A percentile compares a stretch with the other conserved stretches of the same genome.
Evolutionary conservation across 1,140 invertebrate species (phyloP).

Genomic region (Latrodectus geometricus): DNA sequence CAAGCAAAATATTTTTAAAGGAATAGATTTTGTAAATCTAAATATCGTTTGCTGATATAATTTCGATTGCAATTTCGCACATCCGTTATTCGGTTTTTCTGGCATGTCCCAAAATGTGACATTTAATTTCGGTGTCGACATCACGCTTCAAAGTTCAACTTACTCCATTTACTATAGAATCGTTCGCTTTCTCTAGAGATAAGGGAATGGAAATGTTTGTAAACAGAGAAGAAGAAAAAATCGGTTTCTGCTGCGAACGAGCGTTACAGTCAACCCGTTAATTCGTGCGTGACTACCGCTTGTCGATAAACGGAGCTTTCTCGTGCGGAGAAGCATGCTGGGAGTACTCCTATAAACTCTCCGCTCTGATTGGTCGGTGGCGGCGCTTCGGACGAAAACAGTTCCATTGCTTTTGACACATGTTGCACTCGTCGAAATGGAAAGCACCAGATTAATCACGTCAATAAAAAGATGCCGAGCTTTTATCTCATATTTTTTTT

Average conservation of each 20-base stretch:
- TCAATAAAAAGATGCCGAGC: neutral
- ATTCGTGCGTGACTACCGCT: constrained; percentile 24
- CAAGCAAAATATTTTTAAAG: neutral
- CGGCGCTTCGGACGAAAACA: constrained; percentile 50
- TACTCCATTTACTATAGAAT: neutral
- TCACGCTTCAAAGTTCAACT: constrained; percentile 1
- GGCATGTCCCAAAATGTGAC: constrained; percentile 55
- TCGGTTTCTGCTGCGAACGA: neutral
- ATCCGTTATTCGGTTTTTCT: constrained; percentile 30
- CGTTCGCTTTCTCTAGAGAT: neutral
- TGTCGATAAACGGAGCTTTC: constrained; percentile 17
- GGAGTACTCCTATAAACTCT: constrained; percentile 27
- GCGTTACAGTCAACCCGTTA: constrained; percentile 28
- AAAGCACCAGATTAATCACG: constrained; percentile 26
- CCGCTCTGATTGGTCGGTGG: constrained; percentile 39
- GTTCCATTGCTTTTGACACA: constrained; percentile 55
- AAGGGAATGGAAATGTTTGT: neutral
- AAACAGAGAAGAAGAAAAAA: neutral
- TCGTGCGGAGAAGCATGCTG: constrained; percentile 42
- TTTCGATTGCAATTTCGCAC: constrained; percentile 1
- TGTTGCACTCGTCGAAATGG: constrained; percentile 35
- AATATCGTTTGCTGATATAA: neutral
- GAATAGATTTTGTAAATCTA: neutral
- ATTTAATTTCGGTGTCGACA: constrained; percentile 53
- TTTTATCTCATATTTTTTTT: neutral